Percentiles rank a stretch among this genome's conserved stretches.
phyloP scores from a whole-genome alignment of 2,797 vertebrate genomes.

The Apogon talboti region DNA sequence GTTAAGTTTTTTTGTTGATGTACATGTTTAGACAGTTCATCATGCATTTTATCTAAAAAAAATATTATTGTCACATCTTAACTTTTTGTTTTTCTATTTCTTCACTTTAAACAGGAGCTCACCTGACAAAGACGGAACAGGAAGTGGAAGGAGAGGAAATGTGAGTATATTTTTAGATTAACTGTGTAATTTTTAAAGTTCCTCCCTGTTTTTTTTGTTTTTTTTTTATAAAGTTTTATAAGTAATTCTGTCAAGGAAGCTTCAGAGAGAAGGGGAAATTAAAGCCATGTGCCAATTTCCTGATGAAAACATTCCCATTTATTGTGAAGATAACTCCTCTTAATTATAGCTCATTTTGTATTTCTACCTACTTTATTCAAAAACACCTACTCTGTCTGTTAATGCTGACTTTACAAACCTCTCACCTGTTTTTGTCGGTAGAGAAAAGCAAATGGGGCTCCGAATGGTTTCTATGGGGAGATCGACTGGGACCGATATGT shows the following conservation, averaged over 20 bases:
- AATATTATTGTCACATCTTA: neutral
- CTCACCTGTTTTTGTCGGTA: conserved; percentile 69
- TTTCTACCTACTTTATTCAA: neutral
- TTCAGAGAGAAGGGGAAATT: too few relatives aligned
- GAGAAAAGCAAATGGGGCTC: conserved; percentile 96
- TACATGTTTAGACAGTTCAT: too few relatives aligned
- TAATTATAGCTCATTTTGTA: neutral
- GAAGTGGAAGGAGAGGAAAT: conserved; percentile 85
- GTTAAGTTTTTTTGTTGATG: too few relatives aligned
- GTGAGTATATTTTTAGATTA: conserved; percentile 47
- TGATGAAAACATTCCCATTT: too few relatives aligned
- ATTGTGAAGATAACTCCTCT: neutral
- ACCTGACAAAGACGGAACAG: conserved; percentile 93
- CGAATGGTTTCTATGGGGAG: conserved; percentile 97
- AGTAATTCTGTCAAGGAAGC: too few relatives aligned
- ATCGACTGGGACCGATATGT: conserved; percentile 99
- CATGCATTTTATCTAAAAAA: too few relatives aligned
- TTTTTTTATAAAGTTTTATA: too few relatives aligned
- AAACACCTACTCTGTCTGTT: too few relatives aligned
- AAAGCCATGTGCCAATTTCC: too few relatives aligned
- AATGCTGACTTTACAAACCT: conserved; percentile 20
- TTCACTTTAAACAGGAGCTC: conserved; percentile 86
- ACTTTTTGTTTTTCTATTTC: neutral
- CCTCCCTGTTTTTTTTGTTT: too few relatives aligned
- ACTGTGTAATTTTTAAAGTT: neutral